Percentiles rank a stretch among this genome's conserved stretches.
phyloP scores from a whole-genome alignment of 2,113 vertebrate species.

The Nycticebus coucang region DNA sequence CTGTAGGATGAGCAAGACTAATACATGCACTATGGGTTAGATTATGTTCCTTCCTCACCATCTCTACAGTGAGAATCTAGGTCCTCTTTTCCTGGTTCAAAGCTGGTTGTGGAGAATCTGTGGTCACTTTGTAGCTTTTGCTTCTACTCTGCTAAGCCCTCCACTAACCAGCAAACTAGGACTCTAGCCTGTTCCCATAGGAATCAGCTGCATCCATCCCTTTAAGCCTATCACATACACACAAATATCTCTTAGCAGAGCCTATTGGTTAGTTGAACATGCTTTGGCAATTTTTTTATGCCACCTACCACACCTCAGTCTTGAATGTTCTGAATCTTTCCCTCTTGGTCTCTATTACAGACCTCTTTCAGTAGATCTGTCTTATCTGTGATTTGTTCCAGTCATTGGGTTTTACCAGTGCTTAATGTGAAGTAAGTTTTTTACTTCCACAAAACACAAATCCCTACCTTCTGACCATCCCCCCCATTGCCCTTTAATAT shows the following conservation, averaged over 20 bases:
- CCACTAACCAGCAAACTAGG: conserved; percentile 7
- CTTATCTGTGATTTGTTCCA: conserved; percentile 16
- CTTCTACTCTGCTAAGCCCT: background rate
- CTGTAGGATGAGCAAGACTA: conserved; percentile 56
- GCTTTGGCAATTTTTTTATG: conserved; percentile 24
- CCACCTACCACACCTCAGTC: conserved; percentile 52
- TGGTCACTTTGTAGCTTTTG: conserved; percentile 28
- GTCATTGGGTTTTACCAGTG: conserved; percentile 55
- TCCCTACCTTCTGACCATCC: conserved; percentile 43
- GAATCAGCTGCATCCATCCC: conserved; percentile 54
- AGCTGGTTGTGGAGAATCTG: conserved; percentile 52
- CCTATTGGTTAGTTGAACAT: background rate
- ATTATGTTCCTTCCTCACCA: background rate
- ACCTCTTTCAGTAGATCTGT: conserved; percentile 55
- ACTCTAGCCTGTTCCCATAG: conserved; percentile 51
- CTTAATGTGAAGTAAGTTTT: conserved; percentile 66
- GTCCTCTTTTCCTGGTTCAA: conserved; percentile 28
- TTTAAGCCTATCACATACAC: background rate
- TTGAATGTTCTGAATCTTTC: background rate
- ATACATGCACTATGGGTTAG: conserved; percentile 69
- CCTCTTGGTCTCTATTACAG: background rate
- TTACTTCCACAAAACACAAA: conserved; percentile 51
- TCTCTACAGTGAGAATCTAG: conserved; percentile 23
- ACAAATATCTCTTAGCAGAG: conserved; percentile 4
- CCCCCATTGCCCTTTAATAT: background rate